These are phyloP conservation scores for Climacteris rufus DNA, from an alignment of 2,113 vertebrate species.

Conservation along the genomic window DNA sequence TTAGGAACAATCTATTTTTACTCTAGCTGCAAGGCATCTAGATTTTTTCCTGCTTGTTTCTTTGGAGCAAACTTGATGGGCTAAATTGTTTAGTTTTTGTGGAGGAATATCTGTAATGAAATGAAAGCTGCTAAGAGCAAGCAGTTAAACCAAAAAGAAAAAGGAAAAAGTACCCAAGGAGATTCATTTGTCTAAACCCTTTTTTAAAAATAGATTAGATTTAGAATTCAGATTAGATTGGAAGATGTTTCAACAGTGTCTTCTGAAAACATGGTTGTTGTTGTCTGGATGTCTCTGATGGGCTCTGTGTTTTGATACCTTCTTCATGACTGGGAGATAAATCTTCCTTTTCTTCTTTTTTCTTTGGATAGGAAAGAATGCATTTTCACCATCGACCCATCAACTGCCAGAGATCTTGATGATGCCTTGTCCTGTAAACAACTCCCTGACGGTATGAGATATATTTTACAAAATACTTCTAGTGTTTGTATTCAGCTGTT, in stretches of 20 bases:
- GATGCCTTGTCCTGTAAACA: constrained; percentile 85
- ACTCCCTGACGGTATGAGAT: constrained; percentile 81
- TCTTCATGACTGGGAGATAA: constrained; percentile 35
- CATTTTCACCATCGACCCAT: constrained; percentile 87
- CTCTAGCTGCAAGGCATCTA: not conserved
- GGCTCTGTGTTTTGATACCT: not conserved
- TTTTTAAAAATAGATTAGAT: not conserved
- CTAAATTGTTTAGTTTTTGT: constrained; percentile 10
- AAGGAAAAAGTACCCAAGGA: not conserved
- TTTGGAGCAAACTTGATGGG: constrained; percentile 12
- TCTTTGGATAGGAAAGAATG: constrained; percentile 82
- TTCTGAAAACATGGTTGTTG: not conserved
- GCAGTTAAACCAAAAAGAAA: not conserved
- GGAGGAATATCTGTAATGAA: not conserved
- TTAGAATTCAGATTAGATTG: not conserved
- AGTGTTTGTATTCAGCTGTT: constrained; percentile 11
- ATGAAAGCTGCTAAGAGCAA: not conserved
- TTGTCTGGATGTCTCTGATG: not conserved
- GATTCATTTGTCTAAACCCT: not conserved
- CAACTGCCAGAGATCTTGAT: constrained; percentile 85
- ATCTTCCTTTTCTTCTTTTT: constrained; percentile 60
- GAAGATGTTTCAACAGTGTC: not conserved
- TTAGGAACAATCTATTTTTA: constrained; percentile 23
- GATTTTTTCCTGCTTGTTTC: not conserved
- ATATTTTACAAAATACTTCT: not conserved